Evolutionary conservation across 2,888 invertebrate species (phyloP), one percentile per base, ranked within the genome.

Genomic region (Caenorhabditis uteleia): DNA sequence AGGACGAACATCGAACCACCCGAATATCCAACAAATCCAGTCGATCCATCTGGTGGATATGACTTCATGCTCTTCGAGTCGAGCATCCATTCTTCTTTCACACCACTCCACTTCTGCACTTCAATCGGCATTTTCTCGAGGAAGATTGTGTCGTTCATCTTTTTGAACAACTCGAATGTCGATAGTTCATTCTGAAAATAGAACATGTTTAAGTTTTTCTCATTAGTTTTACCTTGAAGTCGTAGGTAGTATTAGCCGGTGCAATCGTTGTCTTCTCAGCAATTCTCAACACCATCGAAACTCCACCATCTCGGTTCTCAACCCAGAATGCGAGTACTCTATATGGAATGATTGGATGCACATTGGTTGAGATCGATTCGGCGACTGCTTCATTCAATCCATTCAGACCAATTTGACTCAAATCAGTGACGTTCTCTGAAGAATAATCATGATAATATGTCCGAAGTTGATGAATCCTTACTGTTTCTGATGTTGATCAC

Each of bases 1-100:
- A 75, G 50, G 8, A 75, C 70, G 43, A 73, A 69, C 72, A 75
- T 75, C 1, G 75, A 44, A 10, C 75, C 73, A 2, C 73, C 72
- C 1, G 72, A 68, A 48, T 70, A 75, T 20, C 75, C 75, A n/a
- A 62, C 16, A 45, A 64, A 74, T n/a, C 54, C 48, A 2, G 43
- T 38, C 3, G 53, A 60, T 7, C 29, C 25, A 18, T 59, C 54
- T 0, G 48, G 49, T 8, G 68, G 62, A 40, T 59, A 69, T n/a
- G 29, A 31, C 18, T 53, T 49, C 46, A 72, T 39, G 0, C 58
- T 48, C 1, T 36, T 44, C 7, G 49, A 49, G 18, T 50, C 51
- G 2, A 48, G 51, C 16, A 45, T 27, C 64, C 64, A 72, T 36
- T 56, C 43, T 45, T 59, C 66, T 25, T 47, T 58, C 12, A 21